Evolutionary conservation across 2,888 invertebrate species (phyloP).

Genomic region (Auanema sp.): DNA sequence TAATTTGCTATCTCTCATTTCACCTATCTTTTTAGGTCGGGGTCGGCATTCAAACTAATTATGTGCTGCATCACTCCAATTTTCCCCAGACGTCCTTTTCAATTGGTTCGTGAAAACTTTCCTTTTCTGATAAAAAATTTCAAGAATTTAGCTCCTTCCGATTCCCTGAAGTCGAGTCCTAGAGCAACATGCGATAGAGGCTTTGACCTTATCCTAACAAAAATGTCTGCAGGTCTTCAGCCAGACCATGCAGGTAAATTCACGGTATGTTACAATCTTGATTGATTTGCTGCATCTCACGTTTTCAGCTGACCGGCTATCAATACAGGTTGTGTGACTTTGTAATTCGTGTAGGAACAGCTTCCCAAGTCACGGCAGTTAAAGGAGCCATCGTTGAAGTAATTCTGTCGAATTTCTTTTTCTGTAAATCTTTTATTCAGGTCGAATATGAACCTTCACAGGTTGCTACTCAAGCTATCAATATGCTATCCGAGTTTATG

Average conservation of each 20-base stretch:
- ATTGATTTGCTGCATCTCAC: background rate
- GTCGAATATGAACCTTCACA: slow-evolving; percentile 49
- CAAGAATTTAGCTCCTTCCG: slow-evolving; percentile 27
- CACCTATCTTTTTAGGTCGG: slow-evolving; percentile 6
- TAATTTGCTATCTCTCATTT: background rate
- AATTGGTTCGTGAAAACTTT: slow-evolving; percentile 25
- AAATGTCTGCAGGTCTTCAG: slow-evolving; percentile 41
- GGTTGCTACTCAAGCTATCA: slow-evolving; percentile 35
- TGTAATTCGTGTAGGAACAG: slow-evolving; percentile 50
- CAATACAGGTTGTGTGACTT: slow-evolving; percentile 52
- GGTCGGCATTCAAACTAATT: slow-evolving; percentile 14
- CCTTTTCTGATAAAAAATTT: background rate
- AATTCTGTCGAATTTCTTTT: background rate
- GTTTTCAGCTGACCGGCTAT: slow-evolving; percentile 36
- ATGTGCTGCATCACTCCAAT: slow-evolving; percentile 52
- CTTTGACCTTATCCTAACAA: slow-evolving; percentile 52
- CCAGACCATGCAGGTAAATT: slow-evolving; percentile 34
- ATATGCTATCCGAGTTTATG: slow-evolving; percentile 45
- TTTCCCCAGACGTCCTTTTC: slow-evolving; percentile 56
- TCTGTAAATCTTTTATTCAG: slow-evolving; percentile 22
- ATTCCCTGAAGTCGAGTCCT: slow-evolving; percentile 32
- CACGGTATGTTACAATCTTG: slow-evolving; percentile 14
- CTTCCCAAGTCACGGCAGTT: slow-evolving; percentile 42
- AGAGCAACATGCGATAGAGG: slow-evolving; percentile 49
- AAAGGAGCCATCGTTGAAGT: slow-evolving; percentile 50